phyloP scores from a whole-genome alignment of 35 echinoderm and acorn worm species.

The Lytechinus variegatus region DNA sequence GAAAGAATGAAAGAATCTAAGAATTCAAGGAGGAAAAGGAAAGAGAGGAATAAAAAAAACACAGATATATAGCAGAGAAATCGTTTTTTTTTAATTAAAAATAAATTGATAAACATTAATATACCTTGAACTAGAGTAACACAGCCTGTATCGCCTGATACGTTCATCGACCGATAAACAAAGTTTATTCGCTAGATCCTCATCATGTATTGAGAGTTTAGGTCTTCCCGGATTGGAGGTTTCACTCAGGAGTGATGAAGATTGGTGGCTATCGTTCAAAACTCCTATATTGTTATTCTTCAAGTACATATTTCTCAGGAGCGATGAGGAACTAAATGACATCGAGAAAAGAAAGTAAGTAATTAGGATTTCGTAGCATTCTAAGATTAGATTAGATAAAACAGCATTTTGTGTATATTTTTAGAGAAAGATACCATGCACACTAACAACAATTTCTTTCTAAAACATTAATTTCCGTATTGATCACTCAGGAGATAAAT shows the following conservation, averaged over 20 bases:
- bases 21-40: too few species aligned
- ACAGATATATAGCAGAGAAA: too few species aligned
- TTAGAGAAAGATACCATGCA: too few species aligned
- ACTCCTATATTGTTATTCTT: neutral
- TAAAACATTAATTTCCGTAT: too few species aligned
- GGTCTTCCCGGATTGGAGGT: neutral
- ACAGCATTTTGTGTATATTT: too few species aligned
- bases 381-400: too few species aligned
- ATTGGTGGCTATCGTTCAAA: neutral
- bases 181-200: neutral
- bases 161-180: conserved; percentile 23
- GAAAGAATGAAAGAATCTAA: too few species aligned
- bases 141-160: conserved; percentile 27
- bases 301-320: neutral
- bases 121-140: conserved; percentile 34
- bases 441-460: too few species aligned
- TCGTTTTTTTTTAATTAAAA: too few species aligned
- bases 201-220: neutral
- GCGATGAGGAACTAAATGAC: neutral
- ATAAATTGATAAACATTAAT: neutral
- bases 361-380: neutral
- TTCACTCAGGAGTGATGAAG: neutral
- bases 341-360: neutral
- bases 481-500: too few species aligned
- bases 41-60: too few species aligned